Conservation (phyloP, 1,140 invertebrate species). For the Macrosteles quadrilineatus region DNA sequence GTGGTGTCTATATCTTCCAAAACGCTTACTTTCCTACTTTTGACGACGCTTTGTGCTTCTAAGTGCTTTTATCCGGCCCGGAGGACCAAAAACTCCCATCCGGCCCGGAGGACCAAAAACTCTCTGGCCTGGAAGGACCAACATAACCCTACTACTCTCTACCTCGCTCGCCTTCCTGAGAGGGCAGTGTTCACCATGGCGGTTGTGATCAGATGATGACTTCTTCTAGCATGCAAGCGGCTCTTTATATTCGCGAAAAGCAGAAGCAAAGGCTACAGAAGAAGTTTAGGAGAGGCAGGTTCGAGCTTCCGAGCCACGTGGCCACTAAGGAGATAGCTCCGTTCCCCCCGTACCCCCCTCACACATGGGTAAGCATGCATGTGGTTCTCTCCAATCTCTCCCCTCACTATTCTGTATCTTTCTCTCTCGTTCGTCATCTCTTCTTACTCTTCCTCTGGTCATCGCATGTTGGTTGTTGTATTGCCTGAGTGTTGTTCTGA, state of each 20-base stretch:
- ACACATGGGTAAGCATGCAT: slow-evolving; percentile 65
- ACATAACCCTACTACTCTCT: no score
- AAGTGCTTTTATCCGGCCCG: not conserved
- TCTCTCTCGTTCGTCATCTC: not conserved
- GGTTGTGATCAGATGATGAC: slow-evolving; percentile 32
- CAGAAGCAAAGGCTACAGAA: slow-evolving; percentile 77
- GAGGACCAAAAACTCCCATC: not conserved
- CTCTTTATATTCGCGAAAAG: slow-evolving; percentile 84
- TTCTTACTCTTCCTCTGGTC: not conserved
- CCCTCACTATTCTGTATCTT: slow-evolving; percentile 4
- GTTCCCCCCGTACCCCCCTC: slow-evolving; percentile 80
- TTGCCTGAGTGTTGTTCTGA: no score
- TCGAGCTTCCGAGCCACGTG: slow-evolving; percentile 80
- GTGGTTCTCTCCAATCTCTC: not conserved
- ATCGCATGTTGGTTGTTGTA: no score
- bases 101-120: not conserved
- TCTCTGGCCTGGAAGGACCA: no score
- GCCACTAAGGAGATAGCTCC: slow-evolving; percentile 80
- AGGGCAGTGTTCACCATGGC: slow-evolving; percentile 3
- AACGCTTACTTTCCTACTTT: slow-evolving; percentile 10
- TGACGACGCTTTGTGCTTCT: slow-evolving; percentile 17
- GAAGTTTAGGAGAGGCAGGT: slow-evolving; percentile 65
- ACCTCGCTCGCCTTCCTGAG: no score
- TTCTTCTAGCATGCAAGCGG: slow-evolving; percentile 70
- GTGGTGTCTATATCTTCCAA: slow-evolving; percentile 14